Evolutionary conservation across 2,888 invertebrate species (phyloP).

Genomic region (Coremacera marginata): DNA sequence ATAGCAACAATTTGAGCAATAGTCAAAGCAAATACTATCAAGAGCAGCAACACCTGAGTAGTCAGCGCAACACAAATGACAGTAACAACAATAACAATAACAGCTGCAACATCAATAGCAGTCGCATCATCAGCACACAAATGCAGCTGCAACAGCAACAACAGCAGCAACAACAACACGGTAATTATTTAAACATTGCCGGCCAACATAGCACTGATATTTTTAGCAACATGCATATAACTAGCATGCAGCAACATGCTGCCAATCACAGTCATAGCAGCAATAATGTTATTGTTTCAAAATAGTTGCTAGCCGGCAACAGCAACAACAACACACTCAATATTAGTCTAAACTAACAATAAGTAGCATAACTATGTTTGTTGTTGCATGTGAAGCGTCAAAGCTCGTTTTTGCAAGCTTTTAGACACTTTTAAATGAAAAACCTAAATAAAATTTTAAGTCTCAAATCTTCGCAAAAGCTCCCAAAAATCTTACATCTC

Average conservation of each 20-base stretch:
- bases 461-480: too few relatives aligned
- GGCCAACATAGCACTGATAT: constrained; percentile 29
- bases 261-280: constrained; percentile 43
- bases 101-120: constrained; percentile 2
- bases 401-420: background rate
- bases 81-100: constrained; percentile 23
- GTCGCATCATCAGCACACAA: constrained; percentile 37
- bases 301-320: constrained; percentile 42
- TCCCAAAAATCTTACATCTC: too few relatives aligned
- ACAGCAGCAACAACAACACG: constrained; percentile 30
- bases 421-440: background rate
- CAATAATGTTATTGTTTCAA: constrained; percentile 54
- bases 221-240: constrained; percentile 30
- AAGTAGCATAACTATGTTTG: background rate
- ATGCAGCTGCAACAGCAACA: constrained; percentile 34
- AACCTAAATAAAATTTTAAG: too few relatives aligned
- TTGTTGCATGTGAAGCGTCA: background rate
- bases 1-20: constrained; percentile 39
- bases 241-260: constrained; percentile 21
- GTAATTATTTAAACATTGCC: constrained; percentile 40
- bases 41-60: constrained; percentile 36
- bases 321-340: constrained; percentile 23
- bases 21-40: constrained; percentile 15
- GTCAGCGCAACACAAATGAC: background rate
- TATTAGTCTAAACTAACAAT: background rate